phyloP scores from a whole-genome alignment of 1,140 invertebrate genomes.

The Temnothorax curvispinosus region DNA sequence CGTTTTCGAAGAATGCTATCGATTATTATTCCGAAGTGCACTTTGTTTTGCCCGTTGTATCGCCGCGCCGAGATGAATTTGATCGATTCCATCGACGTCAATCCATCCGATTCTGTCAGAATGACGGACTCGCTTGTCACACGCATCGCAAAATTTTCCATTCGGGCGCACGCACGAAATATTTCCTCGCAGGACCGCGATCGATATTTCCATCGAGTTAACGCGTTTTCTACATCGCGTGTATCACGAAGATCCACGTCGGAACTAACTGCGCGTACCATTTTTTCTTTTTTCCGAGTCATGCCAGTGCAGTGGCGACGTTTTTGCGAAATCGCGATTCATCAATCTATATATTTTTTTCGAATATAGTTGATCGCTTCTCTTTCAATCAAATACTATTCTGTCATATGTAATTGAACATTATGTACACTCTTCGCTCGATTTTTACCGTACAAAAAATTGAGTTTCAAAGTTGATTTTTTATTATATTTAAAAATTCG shows the following conservation, averaged over 20 bases:
- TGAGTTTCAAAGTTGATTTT: background rate
- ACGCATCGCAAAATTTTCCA: conserved; percentile 16
- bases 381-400: conserved; percentile 1
- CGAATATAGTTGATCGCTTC: background rate
- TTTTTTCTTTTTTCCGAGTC: background rate
- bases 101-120: background rate
- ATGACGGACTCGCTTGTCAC: background rate
- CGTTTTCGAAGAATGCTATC: background rate
- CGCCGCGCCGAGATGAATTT: background rate
- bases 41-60: background rate
- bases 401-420: background rate
- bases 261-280: background rate
- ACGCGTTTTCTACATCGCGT: conserved; percentile 23
- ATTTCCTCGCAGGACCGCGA: conserved; percentile 14
- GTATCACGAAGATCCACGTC: background rate
- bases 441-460: background rate
- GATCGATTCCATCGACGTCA: conserved; percentile 19
- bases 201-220: conserved; percentile 45
- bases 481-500: background rate
- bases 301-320: background rate
- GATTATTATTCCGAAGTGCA: background rate
- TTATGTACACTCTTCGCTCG: background rate
- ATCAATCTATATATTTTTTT: conserved; percentile 14
- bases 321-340: background rate
- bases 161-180: conserved; percentile 18